These are phyloP conservation scores for Pollenia griseotomentosa DNA, from an alignment of 2,888 invertebrate species.

Conservation along the genomic window DNA sequence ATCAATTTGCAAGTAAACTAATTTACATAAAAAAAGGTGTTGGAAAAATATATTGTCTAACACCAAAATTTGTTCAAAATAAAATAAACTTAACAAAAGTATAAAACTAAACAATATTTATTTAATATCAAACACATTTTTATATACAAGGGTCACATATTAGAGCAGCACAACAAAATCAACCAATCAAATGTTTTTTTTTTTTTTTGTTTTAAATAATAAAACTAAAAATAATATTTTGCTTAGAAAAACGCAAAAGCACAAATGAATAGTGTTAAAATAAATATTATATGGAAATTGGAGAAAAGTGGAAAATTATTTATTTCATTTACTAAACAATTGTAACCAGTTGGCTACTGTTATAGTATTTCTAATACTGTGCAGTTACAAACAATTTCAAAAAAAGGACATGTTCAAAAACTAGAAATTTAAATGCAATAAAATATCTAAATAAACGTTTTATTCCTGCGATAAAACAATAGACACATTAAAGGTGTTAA, in stretches of 20 bases:
- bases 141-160: not conserved
- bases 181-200: constrained; percentile 9
- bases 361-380: not conserved
- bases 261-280: constrained; percentile 15
- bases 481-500: constrained; percentile 58
- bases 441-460: constrained; percentile 30
- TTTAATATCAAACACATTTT: not conserved
- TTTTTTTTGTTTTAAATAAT: constrained; percentile 30
- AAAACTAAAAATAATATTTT: constrained; percentile 13
- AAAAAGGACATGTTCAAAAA: constrained; percentile 28
- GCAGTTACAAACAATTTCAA: constrained; percentile 30
- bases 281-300: constrained; percentile 52
- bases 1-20: not conserved
- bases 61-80: not conserved
- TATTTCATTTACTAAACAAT: constrained; percentile 64
- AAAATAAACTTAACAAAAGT: not conserved
- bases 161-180: not conserved
- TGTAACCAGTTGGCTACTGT: not conserved
- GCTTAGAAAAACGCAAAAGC: constrained; percentile 49
- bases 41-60: constrained; percentile 20
- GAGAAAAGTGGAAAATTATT: constrained; percentile 52
- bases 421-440: constrained; percentile 16
- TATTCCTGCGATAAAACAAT: constrained; percentile 40
- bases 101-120: constrained; percentile 7
- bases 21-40: constrained; percentile 38